A percentile compares a stretch with the other conserved stretches of the same genome.
phyloP scores from a whole-genome alignment of 2,113 vertebrate genomes.

The Elachura formosa region DNA sequence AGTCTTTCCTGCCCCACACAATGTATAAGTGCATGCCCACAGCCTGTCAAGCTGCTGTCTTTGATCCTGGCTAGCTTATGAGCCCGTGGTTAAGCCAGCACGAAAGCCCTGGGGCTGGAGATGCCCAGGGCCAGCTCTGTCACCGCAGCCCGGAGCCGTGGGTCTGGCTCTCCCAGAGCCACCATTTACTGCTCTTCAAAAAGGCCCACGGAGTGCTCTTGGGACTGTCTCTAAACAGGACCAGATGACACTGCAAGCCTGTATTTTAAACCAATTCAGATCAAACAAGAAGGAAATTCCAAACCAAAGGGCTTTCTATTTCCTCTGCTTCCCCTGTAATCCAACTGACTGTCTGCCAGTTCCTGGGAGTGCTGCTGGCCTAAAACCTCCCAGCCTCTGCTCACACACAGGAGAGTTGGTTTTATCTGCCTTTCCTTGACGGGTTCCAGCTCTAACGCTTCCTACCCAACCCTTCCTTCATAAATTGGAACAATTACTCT shows the following conservation, averaged over 20 bases:
- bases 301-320: constrained; percentile 42
- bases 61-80: neutral
- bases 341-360: neutral
- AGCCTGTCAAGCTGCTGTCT: neutral
- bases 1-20: neutral
- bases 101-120: neutral
- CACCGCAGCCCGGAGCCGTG: neutral
- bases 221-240: neutral
- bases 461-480: constrained; percentile 10
- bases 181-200: constrained; percentile 28
- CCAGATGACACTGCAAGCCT: neutral
- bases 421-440: constrained; percentile 12
- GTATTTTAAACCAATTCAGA: constrained; percentile 46
- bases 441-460: neutral
- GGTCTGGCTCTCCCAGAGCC: neutral
- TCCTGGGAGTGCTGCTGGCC: neutral
- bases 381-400: neutral
- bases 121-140: neutral
- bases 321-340: constrained; percentile 58
- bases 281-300: constrained; percentile 55
- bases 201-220: neutral
- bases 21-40: neutral
- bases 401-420: neutral
- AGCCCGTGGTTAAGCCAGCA: neutral
- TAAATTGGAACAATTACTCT: constrained; percentile 33